These are phyloP conservation scores for Ptychobarbus kaznakovi DNA, from an alignment of 2,797 vertebrate genomes.

Conservation along the genomic window DNA sequence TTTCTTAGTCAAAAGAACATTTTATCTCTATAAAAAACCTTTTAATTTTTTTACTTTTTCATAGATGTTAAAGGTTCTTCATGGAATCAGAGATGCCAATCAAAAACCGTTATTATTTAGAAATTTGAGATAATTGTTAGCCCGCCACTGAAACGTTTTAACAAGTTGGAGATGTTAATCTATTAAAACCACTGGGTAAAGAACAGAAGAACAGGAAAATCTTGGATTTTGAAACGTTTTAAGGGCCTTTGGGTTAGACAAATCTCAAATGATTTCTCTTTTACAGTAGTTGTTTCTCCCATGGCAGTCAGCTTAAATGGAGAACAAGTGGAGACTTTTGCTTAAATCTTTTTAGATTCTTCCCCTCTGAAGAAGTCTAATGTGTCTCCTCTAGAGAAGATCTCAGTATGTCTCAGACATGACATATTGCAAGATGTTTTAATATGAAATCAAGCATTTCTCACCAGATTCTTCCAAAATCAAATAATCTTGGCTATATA, in stretches of 20 bases:
- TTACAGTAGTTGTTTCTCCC: background rate
- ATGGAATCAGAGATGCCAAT: background rate
- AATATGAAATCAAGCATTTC: background rate
- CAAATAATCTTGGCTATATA: background rate
- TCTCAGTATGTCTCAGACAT: background rate
- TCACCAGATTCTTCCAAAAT: background rate
- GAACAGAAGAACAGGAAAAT: background rate
- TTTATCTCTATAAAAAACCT: background rate
- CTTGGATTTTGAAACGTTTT: background rate
- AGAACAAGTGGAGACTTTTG: background rate
- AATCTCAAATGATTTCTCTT: background rate
- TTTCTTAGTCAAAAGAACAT: background rate
- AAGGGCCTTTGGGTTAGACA: background rate
- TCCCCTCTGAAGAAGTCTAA: background rate
- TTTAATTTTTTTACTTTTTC: background rate
- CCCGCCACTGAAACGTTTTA: background rate
- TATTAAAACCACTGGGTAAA: background rate
- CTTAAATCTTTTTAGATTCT: background rate
- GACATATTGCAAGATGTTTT: background rate
- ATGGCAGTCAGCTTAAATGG: background rate
- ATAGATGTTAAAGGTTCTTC: background rate
- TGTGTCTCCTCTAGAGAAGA: background rate
- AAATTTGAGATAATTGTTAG: background rate
- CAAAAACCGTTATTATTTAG: background rate
- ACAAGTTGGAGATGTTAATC: background rate